phyloP scores from a whole-genome alignment of 2,113 vertebrate species.

The Micromys minutus region DNA sequence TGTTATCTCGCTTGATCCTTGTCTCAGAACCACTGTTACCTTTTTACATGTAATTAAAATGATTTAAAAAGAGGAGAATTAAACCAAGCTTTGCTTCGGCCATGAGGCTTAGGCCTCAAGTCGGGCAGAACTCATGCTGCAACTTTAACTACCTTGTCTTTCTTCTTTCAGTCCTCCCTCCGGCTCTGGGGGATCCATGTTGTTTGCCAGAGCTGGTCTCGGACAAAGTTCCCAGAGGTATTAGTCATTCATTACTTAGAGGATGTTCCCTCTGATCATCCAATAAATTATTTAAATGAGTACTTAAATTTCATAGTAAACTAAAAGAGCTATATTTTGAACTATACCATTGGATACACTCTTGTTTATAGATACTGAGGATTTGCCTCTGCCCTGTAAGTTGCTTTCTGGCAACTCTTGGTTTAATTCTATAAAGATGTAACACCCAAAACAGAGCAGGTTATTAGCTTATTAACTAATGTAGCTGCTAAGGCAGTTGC shows the following conservation, averaged over 20 bases:
- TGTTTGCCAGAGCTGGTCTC: too few relatives aligned
- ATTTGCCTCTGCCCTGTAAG: background rate
- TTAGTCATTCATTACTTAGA: background rate
- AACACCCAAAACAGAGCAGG: background rate
- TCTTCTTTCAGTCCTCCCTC: too few relatives aligned
- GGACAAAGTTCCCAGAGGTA: too few relatives aligned
- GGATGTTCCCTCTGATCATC: background rate
- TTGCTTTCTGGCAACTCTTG: background rate
- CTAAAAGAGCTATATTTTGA: background rate
- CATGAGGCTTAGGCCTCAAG: too few relatives aligned
- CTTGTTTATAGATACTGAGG: background rate
- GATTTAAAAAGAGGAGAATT: too few relatives aligned
- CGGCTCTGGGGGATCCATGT: too few relatives aligned
- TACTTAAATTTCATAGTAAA: background rate
- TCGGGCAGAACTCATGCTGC: too few relatives aligned
- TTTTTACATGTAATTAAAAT: too few relatives aligned
- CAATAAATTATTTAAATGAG: background rate
- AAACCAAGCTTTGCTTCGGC: too few relatives aligned
- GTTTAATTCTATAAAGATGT: background rate
- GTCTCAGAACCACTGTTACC: too few relatives aligned
- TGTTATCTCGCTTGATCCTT: too few relatives aligned
- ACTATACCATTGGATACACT: background rate
- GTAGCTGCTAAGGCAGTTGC: background rate
- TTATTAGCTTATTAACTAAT: background rate
- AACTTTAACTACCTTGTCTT: too few relatives aligned